These are phyloP conservation scores for Amazona guildingii DNA, from an alignment of 2,113 vertebrate genomes.

Conservation along the genomic window DNA sequence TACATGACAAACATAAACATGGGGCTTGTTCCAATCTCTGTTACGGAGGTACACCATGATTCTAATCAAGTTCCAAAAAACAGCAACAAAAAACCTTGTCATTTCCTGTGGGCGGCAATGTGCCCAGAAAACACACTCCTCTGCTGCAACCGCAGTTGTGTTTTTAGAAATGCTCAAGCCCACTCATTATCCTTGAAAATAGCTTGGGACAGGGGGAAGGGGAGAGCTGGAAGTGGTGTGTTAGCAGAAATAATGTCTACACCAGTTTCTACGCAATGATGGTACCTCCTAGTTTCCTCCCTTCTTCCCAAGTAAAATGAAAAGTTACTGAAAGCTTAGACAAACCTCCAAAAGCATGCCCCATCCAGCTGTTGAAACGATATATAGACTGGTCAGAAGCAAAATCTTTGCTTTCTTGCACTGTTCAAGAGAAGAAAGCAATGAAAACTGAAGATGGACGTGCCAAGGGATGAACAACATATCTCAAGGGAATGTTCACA, in stretches of 20 bases:
- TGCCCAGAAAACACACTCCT: constrained; percentile 26
- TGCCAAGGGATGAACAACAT: not conserved
- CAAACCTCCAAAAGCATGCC: not conserved
- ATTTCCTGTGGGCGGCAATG: not conserved
- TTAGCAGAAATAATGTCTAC: not conserved
- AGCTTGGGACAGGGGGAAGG: not conserved
- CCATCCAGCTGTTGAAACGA: not conserved
- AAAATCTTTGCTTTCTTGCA: not conserved
- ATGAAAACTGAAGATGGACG: not conserved
- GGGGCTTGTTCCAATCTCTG: not conserved
- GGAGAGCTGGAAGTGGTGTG: not conserved
- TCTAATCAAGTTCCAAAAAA: not conserved
- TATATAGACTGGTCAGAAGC: not conserved
- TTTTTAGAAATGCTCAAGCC: not conserved
- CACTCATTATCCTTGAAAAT: constrained; percentile 18
- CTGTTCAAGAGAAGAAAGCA: not conserved
- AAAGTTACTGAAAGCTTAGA: not conserved
- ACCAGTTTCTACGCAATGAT: not conserved
- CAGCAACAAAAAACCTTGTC: not conserved
- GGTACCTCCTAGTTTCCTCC: not conserved
- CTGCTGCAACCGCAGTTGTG: not conserved
- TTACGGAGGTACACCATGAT: not conserved
- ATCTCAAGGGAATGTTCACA: not conserved
- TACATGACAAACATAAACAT: not conserved
- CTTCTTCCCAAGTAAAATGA: not conserved